Percentiles rank a stretch among this genome's conserved stretches.
phyloP scores from a whole-genome alignment of 2,888 invertebrate genomes.

The Lamellibrachia columna region DNA sequence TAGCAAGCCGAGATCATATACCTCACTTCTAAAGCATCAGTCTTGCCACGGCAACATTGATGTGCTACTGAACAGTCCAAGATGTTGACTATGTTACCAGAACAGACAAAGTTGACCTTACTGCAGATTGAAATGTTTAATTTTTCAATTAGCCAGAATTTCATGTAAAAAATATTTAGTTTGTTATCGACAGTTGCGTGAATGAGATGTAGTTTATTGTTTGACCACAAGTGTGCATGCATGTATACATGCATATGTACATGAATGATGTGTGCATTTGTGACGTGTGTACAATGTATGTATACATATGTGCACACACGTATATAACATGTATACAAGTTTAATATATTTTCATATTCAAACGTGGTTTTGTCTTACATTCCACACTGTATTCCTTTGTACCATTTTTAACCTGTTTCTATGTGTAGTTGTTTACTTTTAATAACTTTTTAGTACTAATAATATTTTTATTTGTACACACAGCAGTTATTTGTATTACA shows the following conservation, averaged over 20 bases:
- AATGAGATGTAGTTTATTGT: not conserved
- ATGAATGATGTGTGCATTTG: not conserved
- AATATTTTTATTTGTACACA: not conserved
- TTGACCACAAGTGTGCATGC: not conserved
- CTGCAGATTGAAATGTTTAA: too few relatives aligned
- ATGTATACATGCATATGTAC: not conserved
- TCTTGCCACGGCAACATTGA: not conserved
- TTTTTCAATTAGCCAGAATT: too few relatives aligned
- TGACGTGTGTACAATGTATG: not conserved
- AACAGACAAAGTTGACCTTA: too few relatives aligned
- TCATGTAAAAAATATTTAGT: too few relatives aligned
- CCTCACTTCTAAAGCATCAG: not conserved
- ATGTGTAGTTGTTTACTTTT: not conserved
- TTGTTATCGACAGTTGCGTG: not conserved
- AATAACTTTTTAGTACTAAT: not conserved
- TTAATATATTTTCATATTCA: not conserved
- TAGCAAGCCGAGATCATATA: not conserved
- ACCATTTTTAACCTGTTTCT: not conserved
- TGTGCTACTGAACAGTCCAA: not conserved
- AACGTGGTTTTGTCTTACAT: not conserved
- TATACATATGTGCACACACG: not conserved
- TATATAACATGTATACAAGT: not conserved
- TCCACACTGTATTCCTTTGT: constrained; percentile 9
- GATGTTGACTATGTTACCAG: not conserved
- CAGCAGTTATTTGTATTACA: not conserved